Base-by-base conservation (phyloP, 2,888 invertebrate genomes). In the Andricus curvator region DNA sequence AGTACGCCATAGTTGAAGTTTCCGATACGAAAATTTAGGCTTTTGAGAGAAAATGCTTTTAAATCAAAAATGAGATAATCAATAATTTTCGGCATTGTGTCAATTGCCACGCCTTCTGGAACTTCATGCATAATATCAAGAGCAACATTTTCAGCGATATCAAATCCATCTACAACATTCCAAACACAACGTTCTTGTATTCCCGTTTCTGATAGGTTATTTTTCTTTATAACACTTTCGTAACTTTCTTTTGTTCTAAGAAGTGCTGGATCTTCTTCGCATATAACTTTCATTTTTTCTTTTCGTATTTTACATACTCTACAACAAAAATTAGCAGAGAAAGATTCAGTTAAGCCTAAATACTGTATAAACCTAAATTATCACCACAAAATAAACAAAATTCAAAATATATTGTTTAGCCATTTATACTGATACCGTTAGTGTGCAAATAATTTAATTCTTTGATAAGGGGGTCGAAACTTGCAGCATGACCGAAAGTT, bases 41-140 rank as follows among this genome's bases (percentile, higher is more conserved):
- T 51, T 51, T 51, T n/a, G 0, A 51, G 0, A 51, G 51, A 51
- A 51, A 51, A 51, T n/a, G 9, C 51, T 51, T 20, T 51, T 51
- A 51, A 51, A 51, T 51, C 8, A n/a, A 51, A 51, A n/a, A 51
- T 51, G 20, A 51, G 51, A 51, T 51, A 51, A 1, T 51, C 4
- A 9, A 51, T n/a, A 51, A 51, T 51, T 51, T 20, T 51, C 3
- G 51, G 51, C n/a, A 51, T 51, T 51, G 51, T 51, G 1, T 51
- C n/a, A 51, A 51, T 20, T 8, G 51, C 51, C 20, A 51, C 51
- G 20, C 51, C 51, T 51, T 77, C 60, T 25, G 48, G 51, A 56
- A 77, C 48, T 1, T 77, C 77, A 56, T 77, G 60, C 25, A 77
- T 77, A 4, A 77, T 77, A 33, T 77, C 60, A 4, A 22, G 48